These are phyloP conservation scores for Drosophila quinaria DNA, from an alignment of 2,888 invertebrate genomes.

Conservation along the genomic window DNA sequence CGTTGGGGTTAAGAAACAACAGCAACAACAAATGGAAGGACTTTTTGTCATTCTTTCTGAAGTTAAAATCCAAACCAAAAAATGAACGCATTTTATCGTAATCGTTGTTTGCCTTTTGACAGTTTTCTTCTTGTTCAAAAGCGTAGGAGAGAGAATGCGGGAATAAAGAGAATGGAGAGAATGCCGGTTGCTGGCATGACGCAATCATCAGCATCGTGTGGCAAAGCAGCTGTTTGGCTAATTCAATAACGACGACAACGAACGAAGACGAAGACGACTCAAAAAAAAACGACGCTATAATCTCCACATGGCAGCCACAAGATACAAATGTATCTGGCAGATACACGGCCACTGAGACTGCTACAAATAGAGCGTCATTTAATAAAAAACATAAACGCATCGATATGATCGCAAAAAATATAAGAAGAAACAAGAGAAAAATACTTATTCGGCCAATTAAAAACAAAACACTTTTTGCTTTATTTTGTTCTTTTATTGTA, in stretches of 20 bases:
- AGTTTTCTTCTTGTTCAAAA: neutral
- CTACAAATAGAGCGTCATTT: constrained; percentile 20
- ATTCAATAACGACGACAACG: constrained; percentile 15
- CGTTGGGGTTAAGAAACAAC: neutral
- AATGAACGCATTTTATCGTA: constrained; percentile 23
- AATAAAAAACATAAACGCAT: constrained; percentile 34
- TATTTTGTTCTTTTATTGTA: neutral
- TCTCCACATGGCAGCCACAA: constrained; percentile 44
- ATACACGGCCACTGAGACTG: constrained; percentile 4
- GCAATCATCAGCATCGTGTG: constrained; percentile 42
- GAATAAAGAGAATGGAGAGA: constrained; percentile 1
- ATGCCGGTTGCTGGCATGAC: constrained; percentile 42
- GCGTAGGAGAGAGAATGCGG: constrained; percentile 8
- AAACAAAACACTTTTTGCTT: constrained; percentile 13
- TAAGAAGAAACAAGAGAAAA: constrained; percentile 1
- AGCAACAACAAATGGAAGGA: constrained; percentile 14
- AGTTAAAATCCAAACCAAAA: constrained; percentile 5
- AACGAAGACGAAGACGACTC: constrained; percentile 18
- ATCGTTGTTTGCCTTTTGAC: constrained; percentile 5
- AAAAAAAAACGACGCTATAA: constrained; percentile 32
- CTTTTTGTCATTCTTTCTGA: constrained; percentile 7
- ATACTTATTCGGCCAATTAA: constrained; percentile 43
- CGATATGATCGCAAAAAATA: constrained; percentile 10
- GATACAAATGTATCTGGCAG: constrained; percentile 46
- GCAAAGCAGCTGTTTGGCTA: constrained; percentile 45